Evolutionary conservation across 2,888 invertebrate genomes (phyloP).

Genomic region (Lepidocyrtinus sp.): DNA sequence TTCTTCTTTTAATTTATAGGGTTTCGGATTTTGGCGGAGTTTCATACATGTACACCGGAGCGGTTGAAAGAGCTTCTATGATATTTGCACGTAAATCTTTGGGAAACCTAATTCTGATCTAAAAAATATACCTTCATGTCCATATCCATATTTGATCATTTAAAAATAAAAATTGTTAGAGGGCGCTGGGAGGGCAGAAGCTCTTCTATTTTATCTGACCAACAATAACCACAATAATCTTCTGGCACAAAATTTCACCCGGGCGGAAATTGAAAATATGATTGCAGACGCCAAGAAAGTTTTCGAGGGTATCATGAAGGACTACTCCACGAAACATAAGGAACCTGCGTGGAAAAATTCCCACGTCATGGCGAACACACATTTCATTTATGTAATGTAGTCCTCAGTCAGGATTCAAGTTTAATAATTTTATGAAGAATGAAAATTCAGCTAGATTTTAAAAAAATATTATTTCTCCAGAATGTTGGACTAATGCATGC

Average conservation of each 20-base stretch:
- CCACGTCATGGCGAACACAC: background rate
- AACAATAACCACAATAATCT: background rate
- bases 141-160: background rate
- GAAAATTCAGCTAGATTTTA: background rate
- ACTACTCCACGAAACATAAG: background rate
- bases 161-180: background rate
- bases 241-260: background rate
- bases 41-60: background rate
- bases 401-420: background rate
- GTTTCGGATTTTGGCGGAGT: constrained; percentile 10
- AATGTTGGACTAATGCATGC: background rate
- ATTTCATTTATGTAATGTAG: no score
- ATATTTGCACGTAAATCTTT: background rate
- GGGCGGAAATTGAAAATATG: background rate
- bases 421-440: background rate
- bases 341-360: background rate
- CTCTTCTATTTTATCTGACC: background rate
- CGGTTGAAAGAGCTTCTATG: background rate
- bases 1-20: background rate
- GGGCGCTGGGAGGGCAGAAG: background rate
- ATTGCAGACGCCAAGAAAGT: background rate
- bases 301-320: background rate
- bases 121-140: background rate
- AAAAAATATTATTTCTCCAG: background rate
- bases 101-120: background rate